Percentiles rank a stretch among this genome's conserved stretches.
Evolutionary conservation across 1,140 invertebrate species (phyloP).

Genomic region (Mercenaria mercenaria): DNA sequence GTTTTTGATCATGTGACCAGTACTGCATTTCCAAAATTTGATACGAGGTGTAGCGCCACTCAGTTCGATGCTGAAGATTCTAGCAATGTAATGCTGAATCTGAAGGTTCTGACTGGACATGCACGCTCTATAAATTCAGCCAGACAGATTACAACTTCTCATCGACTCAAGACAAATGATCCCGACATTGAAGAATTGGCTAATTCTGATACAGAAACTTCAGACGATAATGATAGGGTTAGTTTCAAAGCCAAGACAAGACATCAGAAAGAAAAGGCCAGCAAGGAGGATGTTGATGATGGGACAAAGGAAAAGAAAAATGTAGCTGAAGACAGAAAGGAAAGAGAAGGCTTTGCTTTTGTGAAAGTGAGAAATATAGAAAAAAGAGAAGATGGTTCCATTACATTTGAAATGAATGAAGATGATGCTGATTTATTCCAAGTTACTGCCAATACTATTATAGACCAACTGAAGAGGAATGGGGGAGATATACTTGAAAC

Average conservation of each 20-base stretch:
- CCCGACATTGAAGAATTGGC: background rate
- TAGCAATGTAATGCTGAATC: background rate
- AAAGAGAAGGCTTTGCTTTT: background rate
- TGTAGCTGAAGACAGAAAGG: background rate
- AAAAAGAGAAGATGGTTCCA: conserved; percentile 10
- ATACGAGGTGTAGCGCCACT: conserved; percentile 25
- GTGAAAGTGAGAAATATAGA: conserved; percentile 40
- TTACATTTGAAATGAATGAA: conserved; percentile 44
- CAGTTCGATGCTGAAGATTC: conserved; percentile 14
- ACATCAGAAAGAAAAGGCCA: background rate
- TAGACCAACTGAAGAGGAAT: background rate
- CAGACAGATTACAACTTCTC: too few species aligned
- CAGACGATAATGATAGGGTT: background rate
- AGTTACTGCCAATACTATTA: background rate
- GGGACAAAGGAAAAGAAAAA: background rate
- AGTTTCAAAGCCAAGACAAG: background rate
- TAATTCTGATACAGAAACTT: background rate
- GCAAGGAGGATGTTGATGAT: background rate
- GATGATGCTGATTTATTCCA: conserved; percentile 27
- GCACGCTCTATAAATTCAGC: background rate
- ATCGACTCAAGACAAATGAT: too few species aligned
- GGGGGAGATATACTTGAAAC: background rate
- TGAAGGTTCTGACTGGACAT: background rate
- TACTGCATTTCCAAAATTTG: conserved; percentile 57
- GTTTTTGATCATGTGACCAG: conserved; percentile 56